Evolutionary conservation across 2,113 vertebrate species (phyloP).

Genomic region (Perccottus glenii): DNA sequence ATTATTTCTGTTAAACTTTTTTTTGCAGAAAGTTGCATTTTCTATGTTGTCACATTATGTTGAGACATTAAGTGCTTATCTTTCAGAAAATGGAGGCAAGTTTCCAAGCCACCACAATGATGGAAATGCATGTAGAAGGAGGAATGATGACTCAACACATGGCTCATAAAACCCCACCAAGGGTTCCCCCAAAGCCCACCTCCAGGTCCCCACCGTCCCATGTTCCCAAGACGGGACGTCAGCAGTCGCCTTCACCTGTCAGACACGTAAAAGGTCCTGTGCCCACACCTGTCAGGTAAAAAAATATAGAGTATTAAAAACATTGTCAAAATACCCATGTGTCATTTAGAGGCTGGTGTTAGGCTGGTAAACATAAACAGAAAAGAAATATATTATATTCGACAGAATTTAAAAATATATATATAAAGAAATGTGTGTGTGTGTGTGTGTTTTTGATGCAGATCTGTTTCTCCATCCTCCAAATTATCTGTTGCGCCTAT

Average conservation of each 20-base stretch:
- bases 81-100: slow-evolving; percentile 87
- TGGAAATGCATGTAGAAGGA: slow-evolving; percentile 89
- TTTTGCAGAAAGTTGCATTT: too few species aligned
- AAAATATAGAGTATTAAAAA: too few species aligned
- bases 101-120: slow-evolving; percentile 87
- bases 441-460: slow-evolving; percentile 54
- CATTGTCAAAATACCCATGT: too few species aligned
- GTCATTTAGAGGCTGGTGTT: too few species aligned
- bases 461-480: slow-evolving; percentile 89
- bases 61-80: not conserved
- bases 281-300: slow-evolving; percentile 92
- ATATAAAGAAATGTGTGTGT: not conserved
- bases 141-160: slow-evolving; percentile 83
- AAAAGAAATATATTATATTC: too few species aligned
- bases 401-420: too few species aligned
- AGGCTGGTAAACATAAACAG: too few species aligned
- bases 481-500: slow-evolving; percentile 91
- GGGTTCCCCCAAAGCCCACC: slow-evolving; percentile 91
- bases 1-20: not conserved
- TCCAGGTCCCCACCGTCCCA: slow-evolving; percentile 89
- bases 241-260: slow-evolving; percentile 96
- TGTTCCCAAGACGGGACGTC: slow-evolving; percentile 85
- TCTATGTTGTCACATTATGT: not conserved
- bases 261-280: slow-evolving; percentile 92
- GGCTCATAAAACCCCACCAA: slow-evolving; percentile 92